These are phyloP conservation scores for Lagorchestes hirsutus DNA, from an alignment of 2,797 vertebrate genomes.

Conservation along the genomic window DNA sequence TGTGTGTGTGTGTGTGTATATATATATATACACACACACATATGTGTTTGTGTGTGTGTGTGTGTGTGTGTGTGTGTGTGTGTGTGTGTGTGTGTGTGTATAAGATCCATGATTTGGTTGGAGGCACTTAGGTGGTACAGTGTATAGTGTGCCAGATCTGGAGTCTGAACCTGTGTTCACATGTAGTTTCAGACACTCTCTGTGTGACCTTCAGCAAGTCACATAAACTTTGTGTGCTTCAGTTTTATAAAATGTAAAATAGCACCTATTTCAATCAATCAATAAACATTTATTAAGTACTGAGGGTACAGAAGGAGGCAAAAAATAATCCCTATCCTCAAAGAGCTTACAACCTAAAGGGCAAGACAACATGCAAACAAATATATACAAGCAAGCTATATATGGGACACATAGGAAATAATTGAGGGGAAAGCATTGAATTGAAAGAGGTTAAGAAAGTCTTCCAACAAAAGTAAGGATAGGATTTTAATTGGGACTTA, in stretches of 20 bases:
- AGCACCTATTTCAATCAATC: not conserved
- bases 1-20: too few species aligned
- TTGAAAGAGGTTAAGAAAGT: not conserved
- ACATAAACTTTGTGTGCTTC: not conserved
- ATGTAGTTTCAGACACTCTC: not conserved
- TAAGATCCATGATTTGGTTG: not conserved
- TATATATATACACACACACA: too few species aligned
- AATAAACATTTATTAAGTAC: not conserved
- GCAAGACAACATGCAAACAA: not conserved
- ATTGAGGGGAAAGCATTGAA: not conserved
- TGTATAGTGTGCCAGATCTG: not conserved
- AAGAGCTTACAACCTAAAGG: not conserved
- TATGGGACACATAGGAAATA: not conserved
- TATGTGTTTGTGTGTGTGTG: too few species aligned
- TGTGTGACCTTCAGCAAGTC: not conserved
- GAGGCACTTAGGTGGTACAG: not conserved
- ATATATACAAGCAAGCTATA: not conserved
- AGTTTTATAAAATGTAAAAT: not conserved
- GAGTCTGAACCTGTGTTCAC: not conserved
- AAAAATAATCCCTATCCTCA: not conserved
- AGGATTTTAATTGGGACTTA: not conserved
- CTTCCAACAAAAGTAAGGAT: not conserved
- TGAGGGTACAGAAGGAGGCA: not conserved
- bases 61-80: too few species aligned
- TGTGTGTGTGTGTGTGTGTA: too few species aligned